Conservation (phyloP, 2,113 vertebrate genomes). For the Anthoscopus minutus region DNA sequence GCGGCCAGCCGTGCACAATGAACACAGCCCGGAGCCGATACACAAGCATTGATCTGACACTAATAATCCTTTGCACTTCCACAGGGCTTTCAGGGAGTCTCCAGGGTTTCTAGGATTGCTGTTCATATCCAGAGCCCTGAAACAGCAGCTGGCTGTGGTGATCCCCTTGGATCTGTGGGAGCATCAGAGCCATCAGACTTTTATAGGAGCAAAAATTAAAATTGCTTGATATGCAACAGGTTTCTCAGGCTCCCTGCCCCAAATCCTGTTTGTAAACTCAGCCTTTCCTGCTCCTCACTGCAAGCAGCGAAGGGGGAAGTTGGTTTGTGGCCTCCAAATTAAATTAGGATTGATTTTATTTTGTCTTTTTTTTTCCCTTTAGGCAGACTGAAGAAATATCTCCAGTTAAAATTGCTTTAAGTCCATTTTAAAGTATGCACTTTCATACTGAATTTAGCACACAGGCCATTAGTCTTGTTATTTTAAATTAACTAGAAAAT, state of each 20-base stretch:
- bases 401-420: conserved; percentile 81
- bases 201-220: conserved; percentile 19
- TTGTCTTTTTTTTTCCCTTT: conserved; percentile 21
- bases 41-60: background rate
- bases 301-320: conserved; percentile 74
- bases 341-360: conserved; percentile 91
- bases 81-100: background rate
- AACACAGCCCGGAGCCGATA: background rate
- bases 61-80: background rate
- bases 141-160: accelerated
- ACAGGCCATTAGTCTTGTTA: conserved; percentile 70
- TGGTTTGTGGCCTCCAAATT: conserved; percentile 86
- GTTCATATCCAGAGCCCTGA: background rate
- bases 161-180: background rate
- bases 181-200: accelerated
- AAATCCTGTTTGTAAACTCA: conserved; percentile 35
- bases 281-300: conserved; percentile 9
- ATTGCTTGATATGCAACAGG: conserved; percentile 31
- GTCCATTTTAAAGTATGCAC: conserved; percentile 74
- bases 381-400: conserved; percentile 73
- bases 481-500: conserved; percentile 81
- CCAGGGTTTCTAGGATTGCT: background rate
- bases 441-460: conserved; percentile 65
- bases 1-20: background rate
- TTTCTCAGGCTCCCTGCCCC: conserved; percentile 10